Evolutionary conservation across 2,113 vertebrate species (phyloP).

Genomic region (Festucalex cinctus): DNA sequence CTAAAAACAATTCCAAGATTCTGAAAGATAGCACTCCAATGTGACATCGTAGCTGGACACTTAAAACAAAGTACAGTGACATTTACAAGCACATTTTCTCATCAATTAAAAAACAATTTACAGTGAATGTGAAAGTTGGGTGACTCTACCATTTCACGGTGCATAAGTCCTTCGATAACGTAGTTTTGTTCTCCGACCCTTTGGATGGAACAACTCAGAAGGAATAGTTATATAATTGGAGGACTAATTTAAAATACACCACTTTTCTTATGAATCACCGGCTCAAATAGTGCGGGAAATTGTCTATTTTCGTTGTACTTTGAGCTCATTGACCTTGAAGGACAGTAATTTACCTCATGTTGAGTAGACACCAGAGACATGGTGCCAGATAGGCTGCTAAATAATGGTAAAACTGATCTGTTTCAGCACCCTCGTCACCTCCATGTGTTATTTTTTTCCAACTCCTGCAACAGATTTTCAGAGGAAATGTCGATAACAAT

Average conservation of each 20-base stretch:
- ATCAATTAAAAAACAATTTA: neutral
- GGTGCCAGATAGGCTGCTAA: conserved; percentile 32
- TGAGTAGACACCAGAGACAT: conserved; percentile 56
- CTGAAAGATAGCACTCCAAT: too few species aligned
- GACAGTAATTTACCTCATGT: conserved; percentile 60
- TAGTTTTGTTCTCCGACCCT: conserved; percentile 23
- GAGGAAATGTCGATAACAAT: conserved; percentile 94
- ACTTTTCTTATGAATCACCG: conserved; percentile 16
- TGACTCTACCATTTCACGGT: neutral
- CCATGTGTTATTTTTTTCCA: conserved; percentile 39
- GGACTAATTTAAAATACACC: conserved; percentile 50
- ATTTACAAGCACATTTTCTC: neutral
- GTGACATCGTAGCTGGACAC: too few species aligned
- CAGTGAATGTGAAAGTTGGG: neutral
- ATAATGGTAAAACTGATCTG: conserved; percentile 38
- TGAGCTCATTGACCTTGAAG: conserved; percentile 69
- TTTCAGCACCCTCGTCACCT: conserved; percentile 11
- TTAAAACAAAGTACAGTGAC: too few species aligned
- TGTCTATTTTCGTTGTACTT: conserved; percentile 57
- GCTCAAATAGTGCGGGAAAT: conserved; percentile 63
- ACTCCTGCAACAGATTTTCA: conserved; percentile 81
- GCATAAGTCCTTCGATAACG: conserved; percentile 14
- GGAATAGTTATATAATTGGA: conserved; percentile 44
- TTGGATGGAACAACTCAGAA: conserved; percentile 50
- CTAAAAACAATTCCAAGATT: too few species aligned